phyloP scores from a whole-genome alignment of 2,888 invertebrate species.

The Rotaria magnacalcarata region DNA sequence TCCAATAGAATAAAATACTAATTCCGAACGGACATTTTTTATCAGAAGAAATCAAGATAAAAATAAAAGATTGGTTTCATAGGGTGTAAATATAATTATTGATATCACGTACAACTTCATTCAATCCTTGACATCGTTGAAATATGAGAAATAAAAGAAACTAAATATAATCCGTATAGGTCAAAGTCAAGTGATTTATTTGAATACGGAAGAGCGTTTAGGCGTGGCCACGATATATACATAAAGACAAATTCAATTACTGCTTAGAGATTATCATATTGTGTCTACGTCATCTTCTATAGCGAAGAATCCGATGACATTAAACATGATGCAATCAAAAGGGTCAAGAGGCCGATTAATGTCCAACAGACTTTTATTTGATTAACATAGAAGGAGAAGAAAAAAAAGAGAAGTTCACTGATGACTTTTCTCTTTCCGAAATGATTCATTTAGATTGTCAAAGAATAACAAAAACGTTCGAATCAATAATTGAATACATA shows the following conservation, averaged over 20 bases:
- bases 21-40: not conserved
- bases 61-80: not conserved
- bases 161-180: not conserved
- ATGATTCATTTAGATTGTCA: not conserved
- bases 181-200: conserved; percentile 17
- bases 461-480: not conserved
- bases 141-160: not conserved
- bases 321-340: not conserved
- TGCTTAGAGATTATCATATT: conserved; percentile 2
- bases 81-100: not conserved
- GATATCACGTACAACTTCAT: not conserved
- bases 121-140: not conserved
- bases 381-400: not conserved
- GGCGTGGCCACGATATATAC: not conserved
- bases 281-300: not conserved
- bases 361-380: conserved; percentile 20
- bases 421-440: not conserved
- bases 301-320: not conserved
- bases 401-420: not conserved
- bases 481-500: conserved; percentile 10
- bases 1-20: not conserved
- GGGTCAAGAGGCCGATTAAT: conserved; percentile 12
- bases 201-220: not conserved
- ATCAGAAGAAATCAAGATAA: not conserved
- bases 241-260: conserved; percentile 5